A percentile compares a stretch with the other conserved stretches of the same genome.
phyloP scores from a whole-genome alignment of 2,113 vertebrate species.

The Danionella cerebrum region DNA sequence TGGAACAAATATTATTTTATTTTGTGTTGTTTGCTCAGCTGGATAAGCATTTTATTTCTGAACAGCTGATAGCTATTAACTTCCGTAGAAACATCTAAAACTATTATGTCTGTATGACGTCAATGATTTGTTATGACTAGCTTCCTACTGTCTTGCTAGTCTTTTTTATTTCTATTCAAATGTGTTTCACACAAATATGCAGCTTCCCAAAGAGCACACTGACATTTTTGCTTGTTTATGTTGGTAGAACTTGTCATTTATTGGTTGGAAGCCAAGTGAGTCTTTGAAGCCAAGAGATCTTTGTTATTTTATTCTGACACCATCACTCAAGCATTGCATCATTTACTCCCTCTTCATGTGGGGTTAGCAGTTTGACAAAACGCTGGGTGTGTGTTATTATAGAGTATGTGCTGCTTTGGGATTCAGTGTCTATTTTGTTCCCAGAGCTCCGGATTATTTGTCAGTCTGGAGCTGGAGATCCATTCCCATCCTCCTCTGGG shows the following conservation, averaged over 20 bases:
- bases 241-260: background rate
- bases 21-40: no score
- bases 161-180: background rate
- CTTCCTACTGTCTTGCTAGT: background rate
- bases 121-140: background rate
- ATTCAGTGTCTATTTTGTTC: background rate
- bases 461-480: background rate
- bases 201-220: background rate
- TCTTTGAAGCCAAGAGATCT: no score
- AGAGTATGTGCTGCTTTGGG: background rate
- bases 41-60: no score
- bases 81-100: no score
- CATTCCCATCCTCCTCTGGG: conserved; percentile 3
- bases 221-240: background rate
- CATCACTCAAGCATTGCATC: background rate
- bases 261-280: background rate
- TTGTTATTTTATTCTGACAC: background rate
- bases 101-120: no score
- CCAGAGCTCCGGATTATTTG: background rate
- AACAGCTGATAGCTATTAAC: no score
- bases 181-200: conserved; percentile 1
- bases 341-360: background rate
- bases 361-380: background rate
- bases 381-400: background rate
- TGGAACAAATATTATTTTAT: no score